These are phyloP conservation scores for Myotis yumanensis DNA, from an alignment of 2,113 vertebrate species.

Conservation along the genomic window DNA sequence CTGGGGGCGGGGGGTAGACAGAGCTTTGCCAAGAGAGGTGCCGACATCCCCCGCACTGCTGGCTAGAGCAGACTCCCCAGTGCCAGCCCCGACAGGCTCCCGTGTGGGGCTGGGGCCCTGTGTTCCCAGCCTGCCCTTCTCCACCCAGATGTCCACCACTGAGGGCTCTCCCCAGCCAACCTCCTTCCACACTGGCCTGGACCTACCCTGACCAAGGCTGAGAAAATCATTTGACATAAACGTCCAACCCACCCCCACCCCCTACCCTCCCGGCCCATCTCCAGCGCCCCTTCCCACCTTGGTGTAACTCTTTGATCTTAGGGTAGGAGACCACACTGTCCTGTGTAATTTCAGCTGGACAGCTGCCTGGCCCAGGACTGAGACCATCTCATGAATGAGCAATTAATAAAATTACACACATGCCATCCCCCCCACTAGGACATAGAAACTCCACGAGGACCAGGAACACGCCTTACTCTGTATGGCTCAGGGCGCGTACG, in stretches of 20 bases:
- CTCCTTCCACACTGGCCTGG: background rate
- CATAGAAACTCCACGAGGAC: background rate
- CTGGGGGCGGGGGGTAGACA: background rate
- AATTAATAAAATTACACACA: background rate
- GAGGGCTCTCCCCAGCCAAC: background rate
- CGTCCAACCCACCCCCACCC: background rate
- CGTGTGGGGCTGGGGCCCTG: background rate
- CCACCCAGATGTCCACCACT: background rate
- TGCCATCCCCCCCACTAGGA: background rate
- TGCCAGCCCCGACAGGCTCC: background rate
- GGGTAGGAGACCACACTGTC: background rate
- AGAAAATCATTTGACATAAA: background rate
- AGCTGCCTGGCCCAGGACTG: background rate
- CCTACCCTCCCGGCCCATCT: background rate
- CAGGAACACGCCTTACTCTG: background rate
- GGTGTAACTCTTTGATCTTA: background rate
- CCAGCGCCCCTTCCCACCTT: background rate
- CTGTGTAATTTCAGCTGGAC: background rate
- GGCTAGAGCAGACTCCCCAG: background rate
- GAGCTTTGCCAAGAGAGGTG: background rate
- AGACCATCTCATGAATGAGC: background rate
- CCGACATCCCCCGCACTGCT: rapidly evolving
- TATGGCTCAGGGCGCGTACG: background rate
- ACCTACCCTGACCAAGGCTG: background rate
- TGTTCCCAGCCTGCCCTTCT: background rate